phyloP scores from a whole-genome alignment of 2,888 invertebrate genomes.

The Epirrita christyi region DNA sequence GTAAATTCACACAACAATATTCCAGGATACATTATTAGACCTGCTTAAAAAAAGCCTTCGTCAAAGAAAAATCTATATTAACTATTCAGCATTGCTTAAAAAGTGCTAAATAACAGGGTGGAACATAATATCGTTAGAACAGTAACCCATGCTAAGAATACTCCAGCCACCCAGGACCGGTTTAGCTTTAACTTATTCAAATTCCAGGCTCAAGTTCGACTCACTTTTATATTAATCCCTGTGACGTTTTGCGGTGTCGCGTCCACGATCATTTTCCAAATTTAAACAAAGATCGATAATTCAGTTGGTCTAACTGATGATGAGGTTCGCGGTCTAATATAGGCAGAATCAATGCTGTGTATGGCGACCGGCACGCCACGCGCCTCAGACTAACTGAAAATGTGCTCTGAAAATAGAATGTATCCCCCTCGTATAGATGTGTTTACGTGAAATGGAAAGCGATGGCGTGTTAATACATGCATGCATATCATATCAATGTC shows the following conservation, averaged over 20 bases:
- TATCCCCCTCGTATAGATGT: slow-evolving; percentile 60
- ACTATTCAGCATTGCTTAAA: no score
- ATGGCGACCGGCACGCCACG: slow-evolving; percentile 70
- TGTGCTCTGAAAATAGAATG: slow-evolving; percentile 78
- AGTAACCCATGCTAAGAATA: slow-evolving; percentile 31
- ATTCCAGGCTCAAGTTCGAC: slow-evolving; percentile 41
- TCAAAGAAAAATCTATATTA: no score
- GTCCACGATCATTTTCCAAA: slow-evolving; percentile 65
- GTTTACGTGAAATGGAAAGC: slow-evolving; percentile 57
- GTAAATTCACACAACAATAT: no score
- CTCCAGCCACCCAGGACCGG: slow-evolving; percentile 13
- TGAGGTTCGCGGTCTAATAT: slow-evolving; percentile 37
- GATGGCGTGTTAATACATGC: slow-evolving; percentile 45
- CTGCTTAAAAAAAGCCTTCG: no score
- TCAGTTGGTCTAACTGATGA: slow-evolving; percentile 15
- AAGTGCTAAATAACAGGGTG: no score
- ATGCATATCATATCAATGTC: slow-evolving; percentile 29
- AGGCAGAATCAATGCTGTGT: slow-evolving; percentile 43
- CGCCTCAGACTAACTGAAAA: slow-evolving; percentile 75
- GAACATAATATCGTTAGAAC: neutral
- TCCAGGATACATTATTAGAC: no score
- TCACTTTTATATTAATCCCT: slow-evolving; percentile 79
- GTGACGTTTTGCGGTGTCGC: slow-evolving; percentile 61
- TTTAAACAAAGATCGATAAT: slow-evolving; percentile 1
- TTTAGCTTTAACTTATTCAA: slow-evolving; percentile 34